phyloP scores from a whole-genome alignment of 2,797 vertebrate species.

The Sciaenops ocellatus region DNA sequence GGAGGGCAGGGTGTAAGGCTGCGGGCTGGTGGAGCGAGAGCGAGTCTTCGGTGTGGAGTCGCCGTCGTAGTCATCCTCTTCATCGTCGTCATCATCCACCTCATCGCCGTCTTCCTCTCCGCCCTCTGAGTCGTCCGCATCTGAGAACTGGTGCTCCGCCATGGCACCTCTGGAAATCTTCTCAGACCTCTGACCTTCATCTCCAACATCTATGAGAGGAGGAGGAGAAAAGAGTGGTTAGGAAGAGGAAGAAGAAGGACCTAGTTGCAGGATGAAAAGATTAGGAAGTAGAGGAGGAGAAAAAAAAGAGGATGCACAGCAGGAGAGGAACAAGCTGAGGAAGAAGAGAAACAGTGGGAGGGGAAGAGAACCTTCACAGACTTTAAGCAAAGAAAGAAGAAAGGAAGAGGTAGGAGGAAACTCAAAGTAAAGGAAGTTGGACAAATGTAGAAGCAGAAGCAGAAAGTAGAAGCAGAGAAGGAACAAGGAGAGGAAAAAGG shows the following conservation, averaged over 20 bases:
- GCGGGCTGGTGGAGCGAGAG: constrained; percentile 96
- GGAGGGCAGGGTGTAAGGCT: constrained; percentile 90
- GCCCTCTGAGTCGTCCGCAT: constrained; percentile 94
- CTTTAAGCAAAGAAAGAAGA: no score
- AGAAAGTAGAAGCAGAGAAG: no score
- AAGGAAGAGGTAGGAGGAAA: no score
- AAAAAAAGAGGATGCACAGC: fast-evolving
- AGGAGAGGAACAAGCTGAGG: background rate
- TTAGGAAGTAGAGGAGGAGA: background rate
- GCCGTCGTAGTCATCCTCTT: constrained; percentile 96
- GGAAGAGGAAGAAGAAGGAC: background rate
- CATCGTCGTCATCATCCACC: constrained; percentile 96
- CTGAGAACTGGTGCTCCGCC: constrained; percentile 96
- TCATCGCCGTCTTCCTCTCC: constrained; percentile 93
- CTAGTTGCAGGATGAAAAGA: background rate
- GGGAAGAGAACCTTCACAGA: no score
- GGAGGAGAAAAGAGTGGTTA: fast-evolving
- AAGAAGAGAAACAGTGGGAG: background rate
- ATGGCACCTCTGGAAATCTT: constrained; percentile 85
- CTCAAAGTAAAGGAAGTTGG: no score
- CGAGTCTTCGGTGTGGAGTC: constrained; percentile 96
- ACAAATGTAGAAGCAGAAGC: no score
- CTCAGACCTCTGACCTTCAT: constrained; percentile 90
- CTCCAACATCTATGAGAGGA: constrained; percentile 72
- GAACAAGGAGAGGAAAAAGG: no score